A percentile compares a stretch with the other conserved stretches of the same genome.
phyloP scores from a whole-genome alignment of 2,797 vertebrate species.

The Poecile montanus region DNA sequence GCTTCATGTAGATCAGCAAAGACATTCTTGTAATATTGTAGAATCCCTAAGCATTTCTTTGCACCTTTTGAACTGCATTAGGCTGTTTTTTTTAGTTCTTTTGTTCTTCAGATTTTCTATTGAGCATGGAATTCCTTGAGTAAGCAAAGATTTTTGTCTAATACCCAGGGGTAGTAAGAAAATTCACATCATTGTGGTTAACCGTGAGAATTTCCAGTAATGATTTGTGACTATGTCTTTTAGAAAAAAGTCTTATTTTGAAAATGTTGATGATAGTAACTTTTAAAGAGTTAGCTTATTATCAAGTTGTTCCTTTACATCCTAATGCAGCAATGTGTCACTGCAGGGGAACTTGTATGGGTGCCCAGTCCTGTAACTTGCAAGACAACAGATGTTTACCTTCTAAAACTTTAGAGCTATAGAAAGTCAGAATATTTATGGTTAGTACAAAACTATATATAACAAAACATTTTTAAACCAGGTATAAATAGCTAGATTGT shows the following conservation, averaged over 20 bases:
- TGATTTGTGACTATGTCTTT: neutral
- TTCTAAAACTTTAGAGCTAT: neutral
- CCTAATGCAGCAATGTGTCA: neutral
- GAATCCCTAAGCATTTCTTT: constrained; percentile 28
- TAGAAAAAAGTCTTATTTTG: neutral
- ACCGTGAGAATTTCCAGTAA: constrained; percentile 7
- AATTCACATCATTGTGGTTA: constrained; percentile 9
- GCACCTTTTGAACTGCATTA: constrained; percentile 1
- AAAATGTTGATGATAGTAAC: neutral
- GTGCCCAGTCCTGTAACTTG: neutral
- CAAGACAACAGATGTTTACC: neutral
- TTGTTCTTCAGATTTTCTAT: constrained; percentile 48
- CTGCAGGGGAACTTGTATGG: neutral
- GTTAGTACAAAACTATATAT: neutral
- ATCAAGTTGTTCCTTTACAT: neutral
- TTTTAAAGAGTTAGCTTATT: neutral
- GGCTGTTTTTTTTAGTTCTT: neutral
- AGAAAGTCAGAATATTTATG: neutral
- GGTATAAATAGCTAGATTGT: neutral
- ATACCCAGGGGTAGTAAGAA: neutral
- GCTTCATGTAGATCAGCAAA: constrained; percentile 25
- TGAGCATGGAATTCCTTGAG: constrained; percentile 45
- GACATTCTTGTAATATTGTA: constrained; percentile 17
- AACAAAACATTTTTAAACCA: neutral
- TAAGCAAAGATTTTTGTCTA: constrained; percentile 34